Base-by-base conservation (phyloP, 2,797 vertebrate species). In the Luscinia luscinia region DNA sequence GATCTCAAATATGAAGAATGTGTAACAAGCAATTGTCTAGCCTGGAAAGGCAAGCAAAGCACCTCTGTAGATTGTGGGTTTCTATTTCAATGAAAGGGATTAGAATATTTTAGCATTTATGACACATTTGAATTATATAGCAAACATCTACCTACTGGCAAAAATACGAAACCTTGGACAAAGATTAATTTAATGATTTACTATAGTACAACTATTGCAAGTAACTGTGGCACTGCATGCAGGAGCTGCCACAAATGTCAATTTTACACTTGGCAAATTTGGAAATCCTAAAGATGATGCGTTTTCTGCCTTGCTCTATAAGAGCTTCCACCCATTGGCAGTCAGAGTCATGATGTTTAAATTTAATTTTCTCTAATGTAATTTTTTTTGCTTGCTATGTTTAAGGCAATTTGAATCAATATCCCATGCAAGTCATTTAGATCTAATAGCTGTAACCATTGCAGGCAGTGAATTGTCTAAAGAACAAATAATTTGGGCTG, bases 311-410 rank as follows among this genome's bases (percentile, higher is more conserved):
- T 75, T 54, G 7, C 26, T 73, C 4, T 95, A 6, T 49, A 54
- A 84, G 43, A 78, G 6, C 21, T 89, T 82, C 43, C 27, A 52
- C 27, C 17, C 36, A 66, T 23, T 84, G 59, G 18, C 63, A 89
- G 32, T 59, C 34, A 61, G 77, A 84, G 20, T 79, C 46, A 84
- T 38, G 59, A 66, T 87, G 59, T 84, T 90, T 82, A 79, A 91
- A 84, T 91, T 92, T 79, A 55, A 90, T 92, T 96, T 94, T 84
- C 63, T 84, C 52, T 82, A 89, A 76, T 48, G 40, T 48, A 87
- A 87, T 84, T 1, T 0, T 26, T 84, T 89, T 84, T 54, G 26
- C 36, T 23, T 79, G 70, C 26, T 90, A 67, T 34, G 28, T 89
- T 87, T 87, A 82, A 84, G 26, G 57, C 32, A 89, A 74, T 94